Evolutionary conservation across 2,113 vertebrate genomes (phyloP).

Genomic region (Aramus guarauna): DNA sequence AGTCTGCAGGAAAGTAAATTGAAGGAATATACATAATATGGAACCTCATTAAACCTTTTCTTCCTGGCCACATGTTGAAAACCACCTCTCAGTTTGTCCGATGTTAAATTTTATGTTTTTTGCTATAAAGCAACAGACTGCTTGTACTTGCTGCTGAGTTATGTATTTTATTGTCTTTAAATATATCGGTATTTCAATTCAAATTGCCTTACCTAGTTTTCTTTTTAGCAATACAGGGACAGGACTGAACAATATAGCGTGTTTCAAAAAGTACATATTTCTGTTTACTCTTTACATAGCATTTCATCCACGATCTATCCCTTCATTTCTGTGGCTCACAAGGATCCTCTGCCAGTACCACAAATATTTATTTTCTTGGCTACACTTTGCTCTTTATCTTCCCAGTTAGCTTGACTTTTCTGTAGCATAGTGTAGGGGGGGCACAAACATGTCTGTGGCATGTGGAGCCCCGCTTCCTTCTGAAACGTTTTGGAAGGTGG

Average conservation of each 20-base stretch:
- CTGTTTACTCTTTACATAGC: neutral
- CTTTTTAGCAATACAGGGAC: neutral
- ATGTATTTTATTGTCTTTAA: neutral
- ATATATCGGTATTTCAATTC: neutral
- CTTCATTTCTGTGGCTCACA: neutral
- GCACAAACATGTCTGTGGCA: neutral
- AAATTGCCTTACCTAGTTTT: neutral
- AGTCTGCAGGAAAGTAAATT: neutral
- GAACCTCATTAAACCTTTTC: neutral
- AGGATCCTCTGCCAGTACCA: neutral
- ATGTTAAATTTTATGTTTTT: neutral
- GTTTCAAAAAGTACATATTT: neutral
- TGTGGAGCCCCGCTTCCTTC: neutral
- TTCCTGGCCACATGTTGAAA: neutral
- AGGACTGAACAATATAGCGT: neutral
- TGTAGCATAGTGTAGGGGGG: too few species aligned
- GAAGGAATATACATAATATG: neutral
- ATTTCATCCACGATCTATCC: neutral
- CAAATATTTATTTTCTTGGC: neutral
- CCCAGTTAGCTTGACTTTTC: neutral
- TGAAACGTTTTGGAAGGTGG: neutral
- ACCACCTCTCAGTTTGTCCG: neutral
- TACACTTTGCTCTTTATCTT: neutral
- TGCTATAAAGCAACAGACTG: neutral
- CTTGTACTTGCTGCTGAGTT: neutral